Evolutionary conservation across 2,888 invertebrate genomes (phyloP), one percentile per base, ranked within the genome.

Genomic region (Rhaphigaster nebulosa): DNA sequence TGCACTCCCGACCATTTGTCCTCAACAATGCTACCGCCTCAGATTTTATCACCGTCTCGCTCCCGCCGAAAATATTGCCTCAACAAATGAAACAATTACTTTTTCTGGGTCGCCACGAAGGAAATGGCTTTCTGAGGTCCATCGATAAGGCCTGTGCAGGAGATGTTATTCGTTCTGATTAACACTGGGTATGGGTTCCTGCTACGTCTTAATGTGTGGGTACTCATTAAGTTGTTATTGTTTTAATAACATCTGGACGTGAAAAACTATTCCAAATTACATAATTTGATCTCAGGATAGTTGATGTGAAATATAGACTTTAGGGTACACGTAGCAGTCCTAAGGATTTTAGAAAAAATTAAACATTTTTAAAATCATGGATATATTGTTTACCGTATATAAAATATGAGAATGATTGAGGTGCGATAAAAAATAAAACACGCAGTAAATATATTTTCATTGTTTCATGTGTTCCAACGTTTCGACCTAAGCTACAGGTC

Each of bases 71-170:
- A 70, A 70, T 70, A 70, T 70, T 70, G 70, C 70, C 34, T 34
- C 70, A 34, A 70, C 70, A 70, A 70, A 70, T 70, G 70, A 70
- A 70, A 70, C 70, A 70, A 70, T 70, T 70, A 70, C 70, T 70
- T 70, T 70, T 70, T 70, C 70, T 70, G 70, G 70, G 70, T 70
- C 70, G 70, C 70, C 70, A 20, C 34, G 34, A 15, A 70, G 70
- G 70, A 70, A 70, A 70, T 70, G 20, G 34, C 34, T 70, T 70
- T 70, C 70, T 70, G 34, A 70, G 70, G 70, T 70, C 34, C 70
- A 70, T 70, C 70, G 70, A 70, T 70, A 70, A 34, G 70, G 34
- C 34, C 18, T 5, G 70, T 8, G 34, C 20, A 70, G 34, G 70
- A 20, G 70, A 34, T 70, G 70, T 70, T 70, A 70, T 70, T 34